Base-by-base conservation (phyloP, 1,140 invertebrate species). In the Subanguina moxae region DNA sequence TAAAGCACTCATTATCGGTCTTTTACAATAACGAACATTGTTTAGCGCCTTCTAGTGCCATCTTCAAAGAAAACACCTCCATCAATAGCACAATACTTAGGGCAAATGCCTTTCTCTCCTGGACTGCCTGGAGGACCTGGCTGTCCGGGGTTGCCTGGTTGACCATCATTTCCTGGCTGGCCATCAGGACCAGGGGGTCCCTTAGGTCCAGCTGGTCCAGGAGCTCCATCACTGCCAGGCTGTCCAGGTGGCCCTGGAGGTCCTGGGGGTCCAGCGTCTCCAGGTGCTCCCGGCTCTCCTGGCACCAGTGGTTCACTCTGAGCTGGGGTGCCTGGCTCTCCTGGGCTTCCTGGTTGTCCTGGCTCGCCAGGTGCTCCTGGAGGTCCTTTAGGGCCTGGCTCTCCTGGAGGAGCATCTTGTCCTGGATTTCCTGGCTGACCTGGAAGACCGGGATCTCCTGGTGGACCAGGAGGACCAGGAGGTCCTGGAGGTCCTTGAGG, bases 31-130 rank as follows among this genome's bases (percentile, higher is more conserved):
- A 38, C 3, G 11, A 38, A 38, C 11, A 38, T 38, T 38, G n/a
- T 61, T 45, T 52, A 68, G 21, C 66, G 57, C 48, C 66, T 68
- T 48, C 59, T 56, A 42, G 74, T 76, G 56, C 74, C 74, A 52
- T 76, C 74, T 52, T 76, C 74, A 66, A 76, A 76, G 75, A 76
- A 76, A 23, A 76, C 75, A 27, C 74, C 74, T 13, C 74, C 74
- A 21, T 76, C 74, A 19, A 76, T 61, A 43, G 74, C 74, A 45
- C 74, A 76, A 32, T 76, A 76, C 62, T 78, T 78, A 15, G 76
- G 76, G 70, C 76, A 78, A 48, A 80, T 80, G 27, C 76, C 76
- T 46, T 81, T 80, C 57, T 78, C 76, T 74, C 78, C 78, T 17
- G 73, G 67, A 28, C 61, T 62, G 30, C 79, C 79, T 38, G 79